Evolutionary conservation across 2,888 invertebrate genomes (phyloP), one percentile per base, ranked within the genome.

Genomic region (Desoria tigrina): DNA sequence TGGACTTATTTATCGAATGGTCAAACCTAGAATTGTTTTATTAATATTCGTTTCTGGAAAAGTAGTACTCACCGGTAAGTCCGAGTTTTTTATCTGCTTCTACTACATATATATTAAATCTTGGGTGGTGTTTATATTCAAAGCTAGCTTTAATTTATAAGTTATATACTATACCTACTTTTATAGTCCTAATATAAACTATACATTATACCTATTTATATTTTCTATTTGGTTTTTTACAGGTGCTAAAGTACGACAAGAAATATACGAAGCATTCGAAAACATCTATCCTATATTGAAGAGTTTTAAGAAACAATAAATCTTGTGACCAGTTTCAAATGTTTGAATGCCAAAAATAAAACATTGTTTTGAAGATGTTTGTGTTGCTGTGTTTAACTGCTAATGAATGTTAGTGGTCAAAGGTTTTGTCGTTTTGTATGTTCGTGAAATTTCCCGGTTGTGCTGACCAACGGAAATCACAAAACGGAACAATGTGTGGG

Each of bases 31-130:
- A 74, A 89, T 99, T 73, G 98, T 98, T 3, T 82, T 99, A 70
- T 83, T 99, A 14, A 97, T 99, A 80, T 99, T 99, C 83, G 98
- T 99, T 1, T 98, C 97, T 80, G 99, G 99, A 62, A 99, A 99
- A 86, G 88, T 99, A 74, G 98, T 99, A 1, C 88, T 99, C 71
- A 99, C 98, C 78, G 84, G 84, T 84, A 77, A 78, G 76, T 51
- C 23, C 18, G n/a, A 42, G n/a, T 37, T 42, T 39, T 62, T 26
- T 63, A n/a, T 24, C 18, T 58, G 27, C 4, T 58, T n/a, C 45
- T 51, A 37, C 26, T 39, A 21, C 4, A 27, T 18, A 23, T 21
- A 7, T 32, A 32, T 60, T 45, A 42, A 2, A n/a, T 42, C 32
- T 26, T n/a, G n/a, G n/a, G n/a, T n/a, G 6, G 32, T 45, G 42